These are phyloP conservation scores for Eilema caniola DNA, from an alignment of 2,888 invertebrate species.

Conservation along the genomic window DNA sequence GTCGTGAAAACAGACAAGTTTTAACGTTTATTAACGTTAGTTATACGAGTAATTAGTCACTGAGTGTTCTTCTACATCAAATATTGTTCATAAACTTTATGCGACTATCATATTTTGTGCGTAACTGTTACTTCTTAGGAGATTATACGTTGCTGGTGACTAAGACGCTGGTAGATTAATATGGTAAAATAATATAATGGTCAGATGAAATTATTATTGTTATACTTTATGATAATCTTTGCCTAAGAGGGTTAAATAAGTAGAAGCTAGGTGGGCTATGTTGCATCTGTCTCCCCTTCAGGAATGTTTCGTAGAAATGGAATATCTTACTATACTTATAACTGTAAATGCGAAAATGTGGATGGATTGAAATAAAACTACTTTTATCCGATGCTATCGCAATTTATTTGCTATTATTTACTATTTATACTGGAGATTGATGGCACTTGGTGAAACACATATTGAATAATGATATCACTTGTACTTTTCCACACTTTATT, in stretches of 20 bases:
- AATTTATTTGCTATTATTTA: too few relatives aligned
- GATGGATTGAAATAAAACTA: too few relatives aligned
- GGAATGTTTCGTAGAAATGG: too few relatives aligned
- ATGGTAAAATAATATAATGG: background rate
- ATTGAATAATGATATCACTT: too few relatives aligned
- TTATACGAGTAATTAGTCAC: constrained; percentile 51
- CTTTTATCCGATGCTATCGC: too few relatives aligned
- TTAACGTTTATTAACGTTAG: constrained; percentile 68
- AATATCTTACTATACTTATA: background rate
- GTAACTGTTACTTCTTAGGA: constrained; percentile 10
- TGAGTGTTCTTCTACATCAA: constrained; percentile 41
- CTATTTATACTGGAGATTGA: too few relatives aligned
- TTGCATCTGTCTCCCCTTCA: background rate
- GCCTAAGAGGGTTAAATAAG: background rate
- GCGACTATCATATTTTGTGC: constrained; percentile 19
- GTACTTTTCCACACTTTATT: too few relatives aligned
- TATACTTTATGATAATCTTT: background rate
- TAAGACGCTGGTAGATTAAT: background rate
- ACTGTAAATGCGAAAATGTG: background rate
- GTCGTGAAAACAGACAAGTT: constrained; percentile 67
- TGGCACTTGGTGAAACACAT: too few relatives aligned
- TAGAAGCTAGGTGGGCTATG: background rate
- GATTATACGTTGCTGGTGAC: background rate
- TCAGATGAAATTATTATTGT: background rate
- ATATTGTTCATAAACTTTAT: constrained; percentile 30